phyloP scores from a whole-genome alignment of 2,113 vertebrate species.

The Pelodiscus sinensis region DNA sequence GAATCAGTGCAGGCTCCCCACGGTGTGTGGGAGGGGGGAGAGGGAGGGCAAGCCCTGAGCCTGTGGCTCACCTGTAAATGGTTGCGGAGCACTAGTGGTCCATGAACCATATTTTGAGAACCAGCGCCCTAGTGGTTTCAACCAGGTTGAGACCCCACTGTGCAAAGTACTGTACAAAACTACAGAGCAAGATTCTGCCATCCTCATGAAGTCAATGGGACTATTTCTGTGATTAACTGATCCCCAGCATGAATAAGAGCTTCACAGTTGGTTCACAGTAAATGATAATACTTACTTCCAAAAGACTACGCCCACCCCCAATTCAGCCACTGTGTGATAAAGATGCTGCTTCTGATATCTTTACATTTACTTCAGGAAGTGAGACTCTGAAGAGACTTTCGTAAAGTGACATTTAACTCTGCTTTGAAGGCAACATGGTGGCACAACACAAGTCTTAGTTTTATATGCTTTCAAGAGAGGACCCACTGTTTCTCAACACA shows the following conservation, averaged over 20 bases:
- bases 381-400: background rate
- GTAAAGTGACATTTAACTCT: background rate
- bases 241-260: background rate
- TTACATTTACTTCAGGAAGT: background rate
- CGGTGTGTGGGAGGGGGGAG: no score
- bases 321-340: background rate
- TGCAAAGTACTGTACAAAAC: background rate
- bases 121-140: background rate
- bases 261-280: background rate
- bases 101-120: no score
- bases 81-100: no score
- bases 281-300: background rate
- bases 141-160: background rate
- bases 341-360: background rate
- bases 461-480: slow-evolving; percentile 6
- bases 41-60: no score
- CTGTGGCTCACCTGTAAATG: no score
- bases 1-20: no score
- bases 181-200: background rate
- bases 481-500: slow-evolving; percentile 10
- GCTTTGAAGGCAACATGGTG: background rate
- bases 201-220: background rate
- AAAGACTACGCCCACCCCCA: background rate
- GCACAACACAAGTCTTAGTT: slow-evolving; percentile 14
- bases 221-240: background rate